These are phyloP conservation scores for Heterotilapia buettikoferi DNA, from an alignment of 2,113 vertebrate genomes.

Conservation along the genomic window DNA sequence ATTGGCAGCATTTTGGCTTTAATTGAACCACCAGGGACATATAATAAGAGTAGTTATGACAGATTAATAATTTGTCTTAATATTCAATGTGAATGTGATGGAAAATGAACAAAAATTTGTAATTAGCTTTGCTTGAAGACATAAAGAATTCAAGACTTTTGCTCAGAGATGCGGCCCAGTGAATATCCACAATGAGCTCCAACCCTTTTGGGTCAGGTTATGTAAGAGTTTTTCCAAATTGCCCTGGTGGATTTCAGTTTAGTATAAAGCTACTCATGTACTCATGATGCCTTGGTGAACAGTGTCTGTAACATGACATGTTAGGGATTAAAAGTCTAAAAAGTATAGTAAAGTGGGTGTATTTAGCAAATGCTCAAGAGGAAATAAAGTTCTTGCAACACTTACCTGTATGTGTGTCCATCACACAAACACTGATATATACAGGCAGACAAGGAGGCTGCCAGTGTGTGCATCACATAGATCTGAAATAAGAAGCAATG, in stretches of 20 bases:
- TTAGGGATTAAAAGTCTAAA: not conserved
- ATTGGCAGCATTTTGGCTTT: not conserved
- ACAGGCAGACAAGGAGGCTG: conserved; percentile 94
- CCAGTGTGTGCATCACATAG: conserved; percentile 91
- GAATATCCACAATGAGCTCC: not conserved
- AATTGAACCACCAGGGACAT: not conserved
- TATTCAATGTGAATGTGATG: conserved; percentile 3
- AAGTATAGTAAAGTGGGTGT: not conserved
- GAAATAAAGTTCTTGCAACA: not conserved
- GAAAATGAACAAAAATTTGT: not conserved
- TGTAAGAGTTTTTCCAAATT: not conserved
- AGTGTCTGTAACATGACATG: not conserved
- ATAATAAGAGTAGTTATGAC: not conserved
- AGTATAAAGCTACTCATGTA: not conserved
- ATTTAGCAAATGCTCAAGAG: not conserved
- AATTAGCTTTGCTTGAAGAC: not conserved
- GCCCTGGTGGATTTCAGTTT: not conserved
- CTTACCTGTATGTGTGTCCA: conserved; percentile 87
- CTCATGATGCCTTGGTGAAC: not conserved
- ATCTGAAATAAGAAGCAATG: conserved; percentile 73
- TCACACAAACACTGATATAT: conserved; percentile 98
- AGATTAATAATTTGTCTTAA: not conserved
- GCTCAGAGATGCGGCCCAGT: not conserved
- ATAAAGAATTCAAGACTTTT: conserved; percentile 17
- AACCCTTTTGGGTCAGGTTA: not conserved